Base-by-base conservation (phyloP, 2,888 invertebrate genomes). In the Philhelius pedissequus region DNA sequence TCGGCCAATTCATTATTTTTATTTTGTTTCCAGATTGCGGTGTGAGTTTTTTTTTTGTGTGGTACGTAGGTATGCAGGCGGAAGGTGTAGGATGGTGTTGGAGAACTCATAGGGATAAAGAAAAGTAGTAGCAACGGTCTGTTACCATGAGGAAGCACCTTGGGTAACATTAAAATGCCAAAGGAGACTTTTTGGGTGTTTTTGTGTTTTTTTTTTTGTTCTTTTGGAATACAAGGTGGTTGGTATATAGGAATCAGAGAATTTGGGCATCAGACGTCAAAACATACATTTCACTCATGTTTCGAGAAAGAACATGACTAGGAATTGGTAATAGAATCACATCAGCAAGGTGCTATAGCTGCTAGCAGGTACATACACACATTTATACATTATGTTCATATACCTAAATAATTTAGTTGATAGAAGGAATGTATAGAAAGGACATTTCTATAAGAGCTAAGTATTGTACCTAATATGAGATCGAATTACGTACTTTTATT, bases 1-100 rank as follows among this genome's bases (percentile, higher is more conserved):
- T 84, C 75, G 84, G 84, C 84, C 84, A 84, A 84, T 84, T 84
- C 84, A 84, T 84, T 84, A 84, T 76, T 84, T 77, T 69, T 77
- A 60, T 77, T 77, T 77, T 25, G 15, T 73, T 73, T 73, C 66
- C 69, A 45, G 60, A 75, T 60, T 70, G 79, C 62, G 69, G 69
- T 66, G 78, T 30, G 64, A 48, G 64, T 64, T 64, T 25, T 60
- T 58, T 48, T 13, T 48, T 35, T 20, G 0, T 27, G 15, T 15
- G 11, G 2, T n/a, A n/a, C 13, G n/a, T n/a, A n/a, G n/a, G n/a
- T n/a, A n/a, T n/a, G n/a, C n/a, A n/a, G n/a, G n/a, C n/a, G 20
- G 20, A 22, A 4, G 50, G 43, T 18, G 52, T 32, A 4, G 18
- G 35, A 9, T 32, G 56, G 18, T 54, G 20, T 32, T 54, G 27